Percentiles rank a stretch among this genome's conserved stretches.
Evolutionary conservation across 1,140 invertebrate species (phyloP).

Genomic region (Pogonomyrmex barbatus): DNA sequence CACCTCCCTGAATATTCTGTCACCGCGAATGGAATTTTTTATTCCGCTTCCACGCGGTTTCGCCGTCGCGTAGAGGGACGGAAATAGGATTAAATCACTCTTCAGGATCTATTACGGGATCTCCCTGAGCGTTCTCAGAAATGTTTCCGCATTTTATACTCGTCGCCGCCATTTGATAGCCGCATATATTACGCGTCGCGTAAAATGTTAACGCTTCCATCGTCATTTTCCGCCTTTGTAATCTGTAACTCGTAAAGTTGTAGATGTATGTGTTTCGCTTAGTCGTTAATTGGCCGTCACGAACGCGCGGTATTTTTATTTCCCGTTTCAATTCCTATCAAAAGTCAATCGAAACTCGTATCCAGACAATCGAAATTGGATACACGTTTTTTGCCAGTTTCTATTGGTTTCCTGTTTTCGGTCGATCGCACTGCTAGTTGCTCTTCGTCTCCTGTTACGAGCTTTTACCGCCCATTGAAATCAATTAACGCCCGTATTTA

Average conservation of each 20-base stretch:
- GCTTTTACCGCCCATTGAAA: conserved; percentile 59
- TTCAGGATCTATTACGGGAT: conserved; percentile 31
- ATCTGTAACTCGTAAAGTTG: neutral
- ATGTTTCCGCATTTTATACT: neutral
- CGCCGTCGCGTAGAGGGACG: neutral
- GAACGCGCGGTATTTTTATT: neutral
- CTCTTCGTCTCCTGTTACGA: conserved; percentile 5
- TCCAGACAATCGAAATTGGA: conserved; percentile 21
- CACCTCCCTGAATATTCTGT: conserved; percentile 42
- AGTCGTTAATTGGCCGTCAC: neutral
- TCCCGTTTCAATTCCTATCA: neutral
- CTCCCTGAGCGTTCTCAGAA: conserved; percentile 7
- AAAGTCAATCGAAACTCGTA: neutral
- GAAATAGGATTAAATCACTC: conserved; percentile 40
- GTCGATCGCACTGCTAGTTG: neutral
- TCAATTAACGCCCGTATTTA: conserved; percentile 67
- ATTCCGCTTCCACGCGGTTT: neutral
- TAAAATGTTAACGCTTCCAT: conserved; percentile 4
- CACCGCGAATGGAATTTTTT: conserved; percentile 14
- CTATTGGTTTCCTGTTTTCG: conserved; percentile 42
- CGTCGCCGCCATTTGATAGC: neutral
- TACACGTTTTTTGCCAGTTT: conserved; percentile 31
- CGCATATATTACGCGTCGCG: neutral
- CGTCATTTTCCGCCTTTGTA: neutral
- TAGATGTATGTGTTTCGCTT: neutral